A percentile compares a stretch with the other conserved stretches of the same genome.
Evolutionary conservation across 2,113 vertebrate species (phyloP).

Genomic region (Cyanoderma ruficeps): DNA sequence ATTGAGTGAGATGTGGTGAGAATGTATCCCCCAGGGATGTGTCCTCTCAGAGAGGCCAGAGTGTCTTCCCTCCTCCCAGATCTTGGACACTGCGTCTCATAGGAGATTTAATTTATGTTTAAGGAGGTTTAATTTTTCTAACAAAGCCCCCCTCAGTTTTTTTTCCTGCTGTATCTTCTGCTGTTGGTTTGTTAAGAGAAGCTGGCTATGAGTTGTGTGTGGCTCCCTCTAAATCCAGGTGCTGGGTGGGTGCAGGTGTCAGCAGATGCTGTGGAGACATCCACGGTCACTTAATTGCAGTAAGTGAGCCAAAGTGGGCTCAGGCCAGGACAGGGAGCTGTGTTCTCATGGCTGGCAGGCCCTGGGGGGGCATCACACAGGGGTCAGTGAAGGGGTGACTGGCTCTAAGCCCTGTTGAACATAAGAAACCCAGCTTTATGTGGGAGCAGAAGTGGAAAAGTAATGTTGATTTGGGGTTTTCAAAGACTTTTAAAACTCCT

Average conservation of each 20-base stretch:
- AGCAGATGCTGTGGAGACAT: accelerated
- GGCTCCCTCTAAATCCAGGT: background rate
- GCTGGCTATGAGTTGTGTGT: background rate
- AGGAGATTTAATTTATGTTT: background rate
- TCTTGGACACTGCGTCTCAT: background rate
- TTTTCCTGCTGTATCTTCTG: background rate
- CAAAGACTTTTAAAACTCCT: background rate
- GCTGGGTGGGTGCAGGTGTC: no score
- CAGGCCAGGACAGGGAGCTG: background rate
- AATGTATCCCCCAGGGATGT: background rate
- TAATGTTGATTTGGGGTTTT: no score
- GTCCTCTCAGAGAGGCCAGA: background rate
- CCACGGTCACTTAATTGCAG: background rate
- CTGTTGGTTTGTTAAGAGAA: background rate
- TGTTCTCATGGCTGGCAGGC: background rate
- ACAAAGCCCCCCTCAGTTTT: background rate
- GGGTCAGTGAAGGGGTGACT: background rate
- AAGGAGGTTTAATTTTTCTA: background rate
- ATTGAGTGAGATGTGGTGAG: background rate
- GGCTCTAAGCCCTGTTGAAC: background rate
- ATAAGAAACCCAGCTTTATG: background rate
- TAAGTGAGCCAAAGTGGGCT: background rate
- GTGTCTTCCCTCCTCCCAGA: background rate
- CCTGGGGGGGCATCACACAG: background rate
- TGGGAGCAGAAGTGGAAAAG: background rate